A percentile compares a stretch with the other conserved stretches of the same genome.
These are phyloP conservation scores for Phyllopteryx taeniolatus DNA, from an alignment of 2,113 vertebrate genomes.

Conservation along the genomic window DNA sequence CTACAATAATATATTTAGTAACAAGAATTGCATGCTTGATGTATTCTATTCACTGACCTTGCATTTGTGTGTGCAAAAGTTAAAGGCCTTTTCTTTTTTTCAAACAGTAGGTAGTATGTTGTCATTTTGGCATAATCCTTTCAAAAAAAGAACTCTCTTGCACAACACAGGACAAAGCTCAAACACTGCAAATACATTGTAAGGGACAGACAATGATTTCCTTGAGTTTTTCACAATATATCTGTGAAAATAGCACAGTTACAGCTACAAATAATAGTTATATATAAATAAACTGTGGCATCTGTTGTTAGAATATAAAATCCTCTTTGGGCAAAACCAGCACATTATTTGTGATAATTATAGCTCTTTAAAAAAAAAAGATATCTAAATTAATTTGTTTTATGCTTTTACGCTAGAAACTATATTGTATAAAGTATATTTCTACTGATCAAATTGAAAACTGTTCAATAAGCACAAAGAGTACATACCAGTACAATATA, in stretches of 20 bases:
- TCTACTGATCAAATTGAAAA: neutral
- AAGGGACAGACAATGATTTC: constrained; percentile 19
- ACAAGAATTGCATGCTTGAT: constrained; percentile 25
- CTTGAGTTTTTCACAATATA: constrained; percentile 26
- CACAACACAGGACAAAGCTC: neutral
- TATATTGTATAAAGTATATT: neutral
- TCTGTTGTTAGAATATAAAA: constrained; percentile 24
- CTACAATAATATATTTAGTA: constrained; percentile 29
- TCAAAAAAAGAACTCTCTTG: constrained; percentile 23
- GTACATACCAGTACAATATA: neutral
- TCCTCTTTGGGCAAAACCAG: constrained; percentile 33
- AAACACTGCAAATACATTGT: constrained; percentile 27
- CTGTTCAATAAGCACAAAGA: neutral
- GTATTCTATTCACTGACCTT: constrained; percentile 11
- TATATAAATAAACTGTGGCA: constrained; percentile 44
- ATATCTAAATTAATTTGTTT: neutral
- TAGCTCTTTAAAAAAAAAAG: neutral
- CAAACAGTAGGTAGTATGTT: constrained; percentile 56
- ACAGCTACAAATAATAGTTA: constrained; percentile 23
- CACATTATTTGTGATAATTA: neutral
- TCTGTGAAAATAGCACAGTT: constrained; percentile 7
- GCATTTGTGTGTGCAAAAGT: constrained; percentile 24
- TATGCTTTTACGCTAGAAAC: constrained; percentile 7
- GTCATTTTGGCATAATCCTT: constrained; percentile 45
- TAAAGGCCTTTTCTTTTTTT: constrained; percentile 27